These are phyloP conservation scores for Acanthosepion lycidas DNA, from an alignment of 2,888 invertebrate genomes.

Conservation along the genomic window DNA sequence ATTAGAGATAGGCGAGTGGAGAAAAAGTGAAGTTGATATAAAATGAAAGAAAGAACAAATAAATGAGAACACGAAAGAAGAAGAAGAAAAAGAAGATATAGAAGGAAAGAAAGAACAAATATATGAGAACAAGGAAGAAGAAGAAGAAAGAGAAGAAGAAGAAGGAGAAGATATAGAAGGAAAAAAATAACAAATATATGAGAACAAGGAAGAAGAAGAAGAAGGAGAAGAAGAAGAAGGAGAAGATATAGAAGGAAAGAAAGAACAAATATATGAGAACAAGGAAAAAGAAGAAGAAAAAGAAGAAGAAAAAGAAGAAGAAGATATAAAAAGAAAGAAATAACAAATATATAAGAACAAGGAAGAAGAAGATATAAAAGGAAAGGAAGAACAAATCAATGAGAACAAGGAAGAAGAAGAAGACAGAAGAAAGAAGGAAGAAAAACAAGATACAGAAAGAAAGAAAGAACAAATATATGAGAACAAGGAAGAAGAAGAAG, in stretches of 20 bases:
- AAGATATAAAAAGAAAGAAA: background rate
- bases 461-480: background rate
- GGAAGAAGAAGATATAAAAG: too few relatives aligned
- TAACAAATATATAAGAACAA: background rate
- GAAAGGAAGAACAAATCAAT: background rate
- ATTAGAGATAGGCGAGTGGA: too few relatives aligned
- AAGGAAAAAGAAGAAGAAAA: background rate
- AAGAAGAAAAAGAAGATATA: background rate
- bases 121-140: too few relatives aligned
- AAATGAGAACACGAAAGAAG: background rate
- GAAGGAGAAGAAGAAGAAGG: too few relatives aligned
- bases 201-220: too few relatives aligned
- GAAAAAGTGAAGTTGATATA: too few relatives aligned
- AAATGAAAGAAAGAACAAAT: background rate
- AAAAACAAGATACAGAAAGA: background rate
- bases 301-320: too few relatives aligned
- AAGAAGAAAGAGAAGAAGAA: too few relatives aligned
- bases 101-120: background rate
- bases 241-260: background rate
- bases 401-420: background rate
- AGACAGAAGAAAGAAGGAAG: background rate
- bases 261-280: background rate
- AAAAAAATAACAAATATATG: too few relatives aligned
- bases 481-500: too few relatives aligned
- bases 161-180: too few relatives aligned